These are phyloP conservation scores for Diploptera punctata DNA, from an alignment of 2,888 invertebrate species.

Conservation along the genomic window DNA sequence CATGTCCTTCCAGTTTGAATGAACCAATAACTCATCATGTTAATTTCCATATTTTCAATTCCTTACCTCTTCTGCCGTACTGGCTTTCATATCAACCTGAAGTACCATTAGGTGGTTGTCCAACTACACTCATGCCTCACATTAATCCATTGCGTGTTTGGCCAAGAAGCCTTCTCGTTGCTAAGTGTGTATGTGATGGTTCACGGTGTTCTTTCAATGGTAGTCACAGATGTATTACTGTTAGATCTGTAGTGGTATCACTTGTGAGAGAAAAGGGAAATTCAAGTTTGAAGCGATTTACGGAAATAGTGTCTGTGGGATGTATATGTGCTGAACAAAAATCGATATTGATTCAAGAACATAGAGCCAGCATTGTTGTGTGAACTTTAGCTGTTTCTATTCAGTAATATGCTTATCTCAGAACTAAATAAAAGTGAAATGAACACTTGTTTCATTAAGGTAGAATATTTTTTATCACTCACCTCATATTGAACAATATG, in stretches of 20 bases:
- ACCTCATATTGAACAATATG: no score
- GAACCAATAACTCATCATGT: neutral
- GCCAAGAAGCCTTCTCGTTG: neutral
- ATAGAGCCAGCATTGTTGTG: neutral
- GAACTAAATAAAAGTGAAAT: no score
- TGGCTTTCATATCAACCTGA: neutral
- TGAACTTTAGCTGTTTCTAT: no score
- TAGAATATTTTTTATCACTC: no score
- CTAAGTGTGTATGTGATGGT: slow-evolving; percentile 11
- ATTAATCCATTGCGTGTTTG: neutral
- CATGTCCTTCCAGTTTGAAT: slow-evolving; percentile 3
- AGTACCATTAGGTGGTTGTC: neutral
- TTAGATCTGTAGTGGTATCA: neutral
- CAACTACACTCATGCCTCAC: neutral
- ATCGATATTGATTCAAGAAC: neutral
- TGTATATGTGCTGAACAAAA: slow-evolving; percentile 6
- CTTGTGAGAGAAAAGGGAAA: neutral
- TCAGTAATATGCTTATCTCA: no score
- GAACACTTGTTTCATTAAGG: no score
- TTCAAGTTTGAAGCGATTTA: neutral
- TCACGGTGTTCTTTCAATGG: neutral
- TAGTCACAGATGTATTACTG: neutral
- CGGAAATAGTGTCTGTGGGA: neutral
- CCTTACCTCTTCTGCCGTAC: neutral
- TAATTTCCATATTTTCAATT: neutral